Evolutionary conservation across 2,113 vertebrate genomes (phyloP).

Genomic region (Dicerorhinus sumatrensis): DNA sequence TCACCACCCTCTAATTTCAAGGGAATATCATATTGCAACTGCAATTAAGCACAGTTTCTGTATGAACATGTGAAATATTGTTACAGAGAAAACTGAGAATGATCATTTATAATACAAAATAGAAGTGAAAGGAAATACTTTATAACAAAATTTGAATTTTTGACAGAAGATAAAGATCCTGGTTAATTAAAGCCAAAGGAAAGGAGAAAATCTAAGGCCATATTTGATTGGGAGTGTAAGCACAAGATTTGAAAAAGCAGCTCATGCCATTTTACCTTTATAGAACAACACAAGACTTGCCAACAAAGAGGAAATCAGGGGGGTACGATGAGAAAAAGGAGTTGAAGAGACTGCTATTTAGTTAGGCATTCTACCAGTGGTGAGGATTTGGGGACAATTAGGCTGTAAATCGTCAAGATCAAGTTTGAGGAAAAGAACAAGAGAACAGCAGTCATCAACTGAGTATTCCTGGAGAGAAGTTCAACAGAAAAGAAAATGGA

Average conservation of each 20-base stretch:
- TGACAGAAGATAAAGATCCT: not conserved
- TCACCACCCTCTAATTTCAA: conserved; percentile 30
- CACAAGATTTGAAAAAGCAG: not conserved
- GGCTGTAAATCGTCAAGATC: not conserved
- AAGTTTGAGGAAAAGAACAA: not conserved
- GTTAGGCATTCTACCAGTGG: not conserved
- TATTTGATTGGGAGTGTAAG: not conserved
- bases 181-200: not conserved
- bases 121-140: not conserved
- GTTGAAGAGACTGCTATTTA: not conserved
- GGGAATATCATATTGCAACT: not conserved
- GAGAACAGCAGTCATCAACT: not conserved
- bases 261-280: not conserved
- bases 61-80: conserved; percentile 1
- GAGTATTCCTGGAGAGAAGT: not conserved
- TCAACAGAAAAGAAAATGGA: not conserved
- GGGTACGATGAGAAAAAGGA: not conserved
- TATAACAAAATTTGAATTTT: not conserved
- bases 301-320: not conserved
- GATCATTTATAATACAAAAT: not conserved
- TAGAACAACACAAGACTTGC: not conserved
- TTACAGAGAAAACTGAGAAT: not conserved
- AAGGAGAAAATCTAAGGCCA: not conserved
- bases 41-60: conserved; percentile 10
- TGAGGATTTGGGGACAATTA: not conserved